phyloP scores from a whole-genome alignment of 2,113 vertebrate genomes.

The Chaenocephalus aceratus region DNA sequence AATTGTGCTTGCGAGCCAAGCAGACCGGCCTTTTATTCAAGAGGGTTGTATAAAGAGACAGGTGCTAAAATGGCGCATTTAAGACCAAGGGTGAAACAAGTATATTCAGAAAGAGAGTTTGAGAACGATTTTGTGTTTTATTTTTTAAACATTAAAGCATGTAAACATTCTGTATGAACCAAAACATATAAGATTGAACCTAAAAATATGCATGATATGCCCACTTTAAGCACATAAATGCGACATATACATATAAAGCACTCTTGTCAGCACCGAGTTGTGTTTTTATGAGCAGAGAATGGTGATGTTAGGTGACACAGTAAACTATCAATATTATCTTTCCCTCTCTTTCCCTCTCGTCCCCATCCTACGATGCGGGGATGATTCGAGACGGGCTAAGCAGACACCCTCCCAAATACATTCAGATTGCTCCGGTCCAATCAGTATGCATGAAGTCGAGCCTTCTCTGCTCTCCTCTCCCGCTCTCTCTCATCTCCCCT shows the following conservation, averaged over 20 bases:
- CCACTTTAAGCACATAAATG: background rate
- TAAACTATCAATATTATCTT: slow-evolving; percentile 70
- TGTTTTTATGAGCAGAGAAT: slow-evolving; percentile 62
- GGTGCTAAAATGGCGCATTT: too few species aligned
- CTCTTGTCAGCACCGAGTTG: slow-evolving; percentile 61
- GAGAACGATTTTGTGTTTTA: too few species aligned
- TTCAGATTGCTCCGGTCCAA: slow-evolving; percentile 45
- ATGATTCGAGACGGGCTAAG: slow-evolving; percentile 51
- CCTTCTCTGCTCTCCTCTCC: slow-evolving; percentile 39
- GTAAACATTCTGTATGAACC: too few species aligned
- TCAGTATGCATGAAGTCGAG: slow-evolving; percentile 67
- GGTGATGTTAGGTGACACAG: slow-evolving; percentile 67
- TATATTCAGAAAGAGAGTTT: too few species aligned
- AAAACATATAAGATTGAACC: too few species aligned
- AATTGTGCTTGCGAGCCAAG: too few species aligned
- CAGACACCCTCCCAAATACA: slow-evolving; percentile 51
- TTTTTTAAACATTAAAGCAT: too few species aligned
- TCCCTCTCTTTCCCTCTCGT: slow-evolving; percentile 15
- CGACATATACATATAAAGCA: slow-evolving; percentile 18
- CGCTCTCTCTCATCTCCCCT: slow-evolving; percentile 18
- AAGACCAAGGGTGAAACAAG: too few species aligned
- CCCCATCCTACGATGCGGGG: slow-evolving; percentile 18
- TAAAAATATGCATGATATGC: background rate
- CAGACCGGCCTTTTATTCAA: too few species aligned
- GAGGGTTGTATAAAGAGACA: too few species aligned